These are phyloP conservation scores for Oryzias javanicus DNA, from an alignment of 2,113 vertebrate species.

Conservation along the genomic window DNA sequence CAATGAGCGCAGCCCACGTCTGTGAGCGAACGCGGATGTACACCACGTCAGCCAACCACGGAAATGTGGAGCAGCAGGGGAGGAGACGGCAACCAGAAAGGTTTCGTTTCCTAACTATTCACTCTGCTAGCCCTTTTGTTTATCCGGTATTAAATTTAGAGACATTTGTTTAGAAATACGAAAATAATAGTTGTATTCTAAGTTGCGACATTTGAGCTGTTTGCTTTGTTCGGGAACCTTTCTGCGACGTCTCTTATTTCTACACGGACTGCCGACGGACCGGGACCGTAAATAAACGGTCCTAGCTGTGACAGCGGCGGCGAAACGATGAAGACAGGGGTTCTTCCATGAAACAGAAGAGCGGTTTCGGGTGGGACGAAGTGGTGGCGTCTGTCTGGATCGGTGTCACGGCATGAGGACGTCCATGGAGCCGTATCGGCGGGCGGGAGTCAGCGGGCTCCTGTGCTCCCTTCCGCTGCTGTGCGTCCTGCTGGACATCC, in stretches of 20 bases:
- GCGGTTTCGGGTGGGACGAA: conserved; percentile 2
- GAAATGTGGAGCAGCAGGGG: conserved; percentile 35
- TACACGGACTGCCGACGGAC: conserved; percentile 59
- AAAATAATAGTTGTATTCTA: accelerated
- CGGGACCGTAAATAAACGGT: conserved; percentile 66
- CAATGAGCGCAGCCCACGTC: conserved; percentile 75
- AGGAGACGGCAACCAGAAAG: conserved; percentile 7
- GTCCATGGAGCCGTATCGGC: conserved; percentile 71
- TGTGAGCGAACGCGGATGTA: conserved; percentile 56
- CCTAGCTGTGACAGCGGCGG: not conserved
- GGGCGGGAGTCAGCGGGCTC: conserved; percentile 71
- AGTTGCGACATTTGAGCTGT: too few species aligned
- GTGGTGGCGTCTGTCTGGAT: conserved; percentile 12
- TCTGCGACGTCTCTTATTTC: conserved; percentile 9
- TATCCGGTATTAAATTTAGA: not conserved
- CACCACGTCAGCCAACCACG: conserved; percentile 40
- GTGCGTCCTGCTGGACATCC: conserved; percentile 82
- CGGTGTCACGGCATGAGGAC: conserved; percentile 8
- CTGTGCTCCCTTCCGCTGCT: conserved; percentile 79
- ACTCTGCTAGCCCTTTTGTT: conserved; percentile 16
- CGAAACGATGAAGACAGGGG: not conserved
- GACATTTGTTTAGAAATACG: not conserved
- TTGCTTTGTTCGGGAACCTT: conserved; percentile 42
- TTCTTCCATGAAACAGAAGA: conserved; percentile 33
- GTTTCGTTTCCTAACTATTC: conserved; percentile 16